Evolutionary conservation across 2,113 vertebrate species (phyloP), one percentile per base, ranked within the genome.

Genomic region (Trematomus loennbergii): DNA sequence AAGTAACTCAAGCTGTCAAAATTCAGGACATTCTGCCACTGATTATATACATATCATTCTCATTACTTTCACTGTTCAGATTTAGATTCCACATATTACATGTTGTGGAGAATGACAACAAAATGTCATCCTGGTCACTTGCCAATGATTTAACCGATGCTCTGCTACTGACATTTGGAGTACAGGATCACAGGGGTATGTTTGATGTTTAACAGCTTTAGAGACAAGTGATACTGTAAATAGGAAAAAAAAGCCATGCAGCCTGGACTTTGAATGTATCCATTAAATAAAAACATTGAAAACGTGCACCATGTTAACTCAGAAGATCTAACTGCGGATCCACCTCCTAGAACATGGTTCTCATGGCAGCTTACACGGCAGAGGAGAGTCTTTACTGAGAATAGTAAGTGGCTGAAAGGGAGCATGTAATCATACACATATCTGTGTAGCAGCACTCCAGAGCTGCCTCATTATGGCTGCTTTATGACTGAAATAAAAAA

Each of bases 401-500:
- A 15, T 87, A 45, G 77, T 22, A 68, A 69, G 75, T 40, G 53
- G 25, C 72, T 76, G 67, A 75, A 54, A 60, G 50, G 55, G 71
- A 84, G 70, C 40, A 25, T 66, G 80, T 81, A 74, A 87, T 90
- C 85, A 86, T 63, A 77, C 74, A 69, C 71, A 72, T 63, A 69
- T 78, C 62, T 82, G 62, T 84, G 72, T 60, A 81, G 81, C 67
- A 78, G 77, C 83, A 73, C 84, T 91, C 77, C 84, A 87, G 60
- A 2, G 74, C 85, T 16, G 53, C 81, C 85, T 93, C 88, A 83
- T 92, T 92, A 88, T 71, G 46, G 40, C 54, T 83, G 54, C 52
- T 87, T 90, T 86, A 92, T 87, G 85, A 62, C 76, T 54, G 79
- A 65, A 72, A 89, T 80, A 89, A 75, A 48, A 79, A 43, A 52